These are phyloP conservation scores for Paratilapia polleni DNA, from an alignment of 2,113 vertebrate species.

Conservation along the genomic window DNA sequence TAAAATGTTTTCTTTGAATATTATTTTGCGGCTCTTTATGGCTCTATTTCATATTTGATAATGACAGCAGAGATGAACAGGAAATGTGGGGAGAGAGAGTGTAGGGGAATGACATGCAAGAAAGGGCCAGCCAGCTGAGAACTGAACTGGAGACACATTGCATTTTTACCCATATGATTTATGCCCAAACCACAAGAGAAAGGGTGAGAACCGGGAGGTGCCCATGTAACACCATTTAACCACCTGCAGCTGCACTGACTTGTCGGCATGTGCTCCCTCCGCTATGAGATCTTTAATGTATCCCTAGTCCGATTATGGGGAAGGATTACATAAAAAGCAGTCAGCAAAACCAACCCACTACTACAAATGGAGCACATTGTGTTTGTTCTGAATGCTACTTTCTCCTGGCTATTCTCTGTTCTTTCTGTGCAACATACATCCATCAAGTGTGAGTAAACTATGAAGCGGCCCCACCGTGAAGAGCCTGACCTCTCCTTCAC, in stretches of 20 bases:
- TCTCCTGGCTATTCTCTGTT: not conserved
- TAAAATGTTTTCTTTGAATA: conserved; percentile 2
- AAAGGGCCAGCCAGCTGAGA: not conserved
- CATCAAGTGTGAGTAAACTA: conserved; percentile 26
- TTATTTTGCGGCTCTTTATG: not conserved
- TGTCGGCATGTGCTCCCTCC: not conserved
- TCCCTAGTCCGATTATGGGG: not conserved
- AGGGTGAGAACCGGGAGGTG: not conserved
- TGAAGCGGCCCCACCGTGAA: conserved; percentile 10
- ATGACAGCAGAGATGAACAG: not conserved
- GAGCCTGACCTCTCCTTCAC: conserved; percentile 39
- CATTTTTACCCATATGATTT: not conserved
- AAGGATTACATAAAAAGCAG: not conserved
- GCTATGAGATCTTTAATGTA: not conserved
- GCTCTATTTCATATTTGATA: not conserved
- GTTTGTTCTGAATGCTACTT: conserved; percentile 5
- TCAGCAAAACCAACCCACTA: not conserved
- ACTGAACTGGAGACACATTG: not conserved
- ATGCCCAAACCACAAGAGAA: not conserved
- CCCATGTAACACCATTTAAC: not conserved
- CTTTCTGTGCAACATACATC: not conserved
- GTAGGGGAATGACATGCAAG: not conserved
- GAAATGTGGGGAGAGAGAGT: not conserved
- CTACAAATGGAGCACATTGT: not conserved
- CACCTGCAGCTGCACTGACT: not conserved